Base-by-base conservation (phyloP, 2,113 vertebrate genomes). In the Planiliza haematocheilus region DNA sequence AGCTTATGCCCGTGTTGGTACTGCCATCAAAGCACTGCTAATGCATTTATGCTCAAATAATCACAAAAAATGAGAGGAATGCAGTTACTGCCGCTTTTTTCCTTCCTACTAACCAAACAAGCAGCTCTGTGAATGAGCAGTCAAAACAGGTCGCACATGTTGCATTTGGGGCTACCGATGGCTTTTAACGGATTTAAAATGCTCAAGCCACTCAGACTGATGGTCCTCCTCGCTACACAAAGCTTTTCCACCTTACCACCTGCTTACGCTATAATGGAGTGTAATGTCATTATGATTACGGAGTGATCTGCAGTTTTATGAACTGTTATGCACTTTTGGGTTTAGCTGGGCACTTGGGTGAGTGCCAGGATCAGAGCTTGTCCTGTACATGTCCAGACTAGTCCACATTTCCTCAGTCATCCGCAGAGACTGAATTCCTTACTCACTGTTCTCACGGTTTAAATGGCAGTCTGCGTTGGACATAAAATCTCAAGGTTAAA, bases 111-210 rank as follows among this genome's bases (percentile, higher is more conserved):
- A 50, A 80, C 68, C 49, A 85, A 80, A 70, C 69, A 70, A 79
- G 60, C 56, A 14, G 82, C 78, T 74, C 64, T 68, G 70, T 14
- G 62, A 85, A 60, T 68, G 64, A 81, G 61, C 69, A 77, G 57
- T 85, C 61, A 83, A 88, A 91, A 87, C 86, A 82, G 70, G 81
- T 81, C 80, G 61, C 77, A 67, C 70, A 85, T 83, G 71, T 74
- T 76, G 71, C 74, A 51, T 78, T 77, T 57, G 59, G 70, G 77
- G 60, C 86, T 84, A 77, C 71, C 50, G 61, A 72, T 87, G 83
- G 80, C 83, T 84, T 88, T 89, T 82, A 88, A 82, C 51, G 45
- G 85, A 80, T 89, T 88, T 86, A 81, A 74, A 89, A 77, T 6
- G 21, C 63, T 20, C 52, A 70, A 45, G 39, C 67, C 43, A 21